Base-by-base conservation (phyloP, 1,140 invertebrate genomes). In the Charaxes varanes region DNA sequence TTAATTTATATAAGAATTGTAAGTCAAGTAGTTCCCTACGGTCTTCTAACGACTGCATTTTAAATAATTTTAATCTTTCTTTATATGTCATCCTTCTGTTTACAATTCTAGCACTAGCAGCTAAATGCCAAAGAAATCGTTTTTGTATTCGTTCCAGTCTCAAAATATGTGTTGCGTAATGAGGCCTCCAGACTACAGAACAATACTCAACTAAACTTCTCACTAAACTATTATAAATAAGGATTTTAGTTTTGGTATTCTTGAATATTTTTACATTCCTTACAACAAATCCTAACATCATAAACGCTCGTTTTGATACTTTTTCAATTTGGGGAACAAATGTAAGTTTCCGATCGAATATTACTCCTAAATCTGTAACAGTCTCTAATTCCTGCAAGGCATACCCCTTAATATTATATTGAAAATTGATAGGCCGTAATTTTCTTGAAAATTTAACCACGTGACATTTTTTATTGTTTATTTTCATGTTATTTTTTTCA, bases 191-290 rank as follows among this genome's bases (percentile, higher is more conserved):
- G 0, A 48, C 50, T 6, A 41, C 28, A 27, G 22, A 12, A 21
- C 42, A 42, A 22, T 57, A 57, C 24, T 57, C 54, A 0, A 57
- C 13, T 2, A 45, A 8, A 19, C 41, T 57, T 2, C 44, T 26
- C 6, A 57, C 36, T 6, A 52, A 8, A 13, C 12, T 41, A 7
- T 44, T 47, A 13, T 38, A 58, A 2, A 58, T 6, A 4, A 23
- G 3, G 0, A 51, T 48, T 22, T 47, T 53, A 4, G 51, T 51
- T 15, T 41, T 32, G 7, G 1, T 7, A 10, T 45, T 28, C 26
- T 23, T 17, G 14, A 51, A 53, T 2, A 14, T n/a, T 31, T 45
- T 58, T 2, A 12, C 2, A 5, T 46, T 53, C 18, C 50, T 40
- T 1, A 58, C 28, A 4, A 53, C 11, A 41, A 58, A 58, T 1